Percentiles rank a stretch among this genome's conserved stretches.
phyloP scores from a whole-genome alignment of 2,888 invertebrate species.

The Lymantria dispar region DNA sequence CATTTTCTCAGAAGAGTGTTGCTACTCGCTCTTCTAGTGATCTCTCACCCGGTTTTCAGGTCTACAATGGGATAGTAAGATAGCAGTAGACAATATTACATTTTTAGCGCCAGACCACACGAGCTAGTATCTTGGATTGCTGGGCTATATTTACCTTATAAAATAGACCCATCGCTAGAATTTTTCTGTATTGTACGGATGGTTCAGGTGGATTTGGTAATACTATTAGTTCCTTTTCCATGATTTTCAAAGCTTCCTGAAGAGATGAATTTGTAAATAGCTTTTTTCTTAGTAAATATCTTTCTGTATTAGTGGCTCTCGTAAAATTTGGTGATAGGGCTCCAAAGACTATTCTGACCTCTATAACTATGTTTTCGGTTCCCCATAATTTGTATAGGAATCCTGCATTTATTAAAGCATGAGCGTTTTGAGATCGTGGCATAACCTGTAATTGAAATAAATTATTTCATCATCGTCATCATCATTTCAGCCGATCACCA shows the following conservation, averaged over 20 bases:
- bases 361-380: constrained; percentile 32
- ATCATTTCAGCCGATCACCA: too few relatives aligned
- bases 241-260: constrained; percentile 47
- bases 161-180: constrained; percentile 81
- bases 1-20: too few relatives aligned
- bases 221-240: constrained; percentile 47
- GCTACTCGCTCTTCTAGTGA: too few relatives aligned
- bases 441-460: constrained; percentile 80
- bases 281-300: constrained; percentile 62
- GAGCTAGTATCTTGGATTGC: too few relatives aligned
- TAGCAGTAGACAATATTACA: too few relatives aligned
- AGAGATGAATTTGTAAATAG: constrained; percentile 63
- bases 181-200: constrained; percentile 79
- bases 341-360: constrained; percentile 80
- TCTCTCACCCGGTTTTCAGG: too few relatives aligned
- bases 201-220: constrained; percentile 73
- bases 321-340: constrained; percentile 70
- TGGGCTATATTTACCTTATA: constrained; percentile 83
- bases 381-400: constrained; percentile 76
- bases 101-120: too few relatives aligned
- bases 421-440: constrained; percentile 87
- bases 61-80: too few relatives aligned
- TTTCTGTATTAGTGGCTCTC: constrained; percentile 79
- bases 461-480: too few relatives aligned
- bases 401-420: constrained; percentile 88